Evolutionary conservation across 2,888 invertebrate genomes (phyloP).

Genomic region (Thereva nobilitata): DNA sequence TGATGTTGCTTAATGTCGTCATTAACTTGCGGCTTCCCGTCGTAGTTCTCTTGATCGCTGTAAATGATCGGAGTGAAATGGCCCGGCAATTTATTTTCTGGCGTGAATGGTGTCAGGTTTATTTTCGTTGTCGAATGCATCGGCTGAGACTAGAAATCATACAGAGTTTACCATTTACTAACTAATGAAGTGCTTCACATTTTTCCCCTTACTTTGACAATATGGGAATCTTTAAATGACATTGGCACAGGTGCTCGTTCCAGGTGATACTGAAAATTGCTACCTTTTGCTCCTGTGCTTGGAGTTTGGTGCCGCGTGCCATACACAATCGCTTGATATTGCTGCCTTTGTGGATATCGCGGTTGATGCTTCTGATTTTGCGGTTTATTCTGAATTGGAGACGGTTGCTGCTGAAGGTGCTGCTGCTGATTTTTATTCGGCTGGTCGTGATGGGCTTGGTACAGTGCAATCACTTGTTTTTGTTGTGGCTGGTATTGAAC

Average conservation of each 20-base stretch:
- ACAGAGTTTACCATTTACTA: neutral
- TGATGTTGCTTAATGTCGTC: constrained; percentile 14
- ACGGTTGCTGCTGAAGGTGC: constrained; percentile 42
- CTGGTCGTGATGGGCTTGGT: constrained; percentile 42
- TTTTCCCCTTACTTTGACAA: constrained; percentile 1
- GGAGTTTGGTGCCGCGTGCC: constrained; percentile 37
- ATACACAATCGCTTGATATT: constrained; percentile 38
- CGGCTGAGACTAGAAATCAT: constrained; percentile 18
- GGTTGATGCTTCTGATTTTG: neutral
- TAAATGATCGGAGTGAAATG: constrained; percentile 62
- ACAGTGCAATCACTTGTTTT: constrained; percentile 50
- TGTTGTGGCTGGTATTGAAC: constrained; percentile 46
- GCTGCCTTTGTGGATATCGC: constrained; percentile 33
- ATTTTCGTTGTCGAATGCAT: constrained; percentile 47
- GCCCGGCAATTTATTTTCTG: constrained; percentile 62
- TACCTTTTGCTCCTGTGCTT: constrained; percentile 3
- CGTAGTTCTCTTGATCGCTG: constrained; percentile 44
- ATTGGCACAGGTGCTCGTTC: constrained; percentile 30
- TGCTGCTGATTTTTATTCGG: constrained; percentile 41
- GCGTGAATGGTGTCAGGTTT: constrained; percentile 62
- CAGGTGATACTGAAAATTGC: constrained; percentile 19
- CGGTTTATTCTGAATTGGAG: constrained; percentile 40
- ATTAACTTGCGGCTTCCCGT: constrained; percentile 25
- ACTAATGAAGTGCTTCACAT: neutral
- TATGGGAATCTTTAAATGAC: constrained; percentile 36